Percentiles rank a stretch among this genome's conserved stretches.
Evolutionary conservation across 2,113 vertebrate species (phyloP).

Genomic region (Cricetomys ansorgei): DNA sequence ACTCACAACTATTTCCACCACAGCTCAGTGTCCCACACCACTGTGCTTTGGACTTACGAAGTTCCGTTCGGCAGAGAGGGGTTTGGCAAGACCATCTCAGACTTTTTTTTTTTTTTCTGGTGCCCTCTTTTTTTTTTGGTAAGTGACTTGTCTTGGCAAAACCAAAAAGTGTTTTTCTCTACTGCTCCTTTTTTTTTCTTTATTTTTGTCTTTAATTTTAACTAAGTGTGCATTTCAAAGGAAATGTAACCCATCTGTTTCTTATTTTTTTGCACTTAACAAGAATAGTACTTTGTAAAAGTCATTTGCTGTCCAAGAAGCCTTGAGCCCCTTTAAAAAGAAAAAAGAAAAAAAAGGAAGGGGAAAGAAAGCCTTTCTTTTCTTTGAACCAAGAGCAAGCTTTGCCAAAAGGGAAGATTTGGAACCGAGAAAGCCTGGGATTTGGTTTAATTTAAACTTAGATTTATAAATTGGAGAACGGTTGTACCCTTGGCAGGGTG

Average conservation of each 20-base stretch:
- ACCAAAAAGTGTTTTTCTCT: conserved; percentile 77
- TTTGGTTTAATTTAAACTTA: conserved; percentile 71
- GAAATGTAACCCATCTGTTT: conserved; percentile 81
- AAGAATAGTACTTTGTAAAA: conserved; percentile 79
- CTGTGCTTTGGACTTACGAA: conserved; percentile 68
- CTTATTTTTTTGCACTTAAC: conserved; percentile 75
- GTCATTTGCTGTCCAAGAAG: conserved; percentile 72
- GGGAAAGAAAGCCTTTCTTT: conserved; percentile 51
- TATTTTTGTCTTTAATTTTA: conserved; percentile 78
- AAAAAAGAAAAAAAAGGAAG: background rate
- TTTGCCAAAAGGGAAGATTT: conserved; percentile 63
- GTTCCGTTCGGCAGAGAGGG: conserved; percentile 49
- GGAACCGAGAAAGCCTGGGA: conserved; percentile 55
- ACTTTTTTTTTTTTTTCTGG: conserved; percentile 45
- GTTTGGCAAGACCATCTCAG: conserved; percentile 65
- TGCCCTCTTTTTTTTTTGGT: conserved; percentile 61
- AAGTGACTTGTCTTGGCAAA: conserved; percentile 80
- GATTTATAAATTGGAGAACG: conserved; percentile 59
- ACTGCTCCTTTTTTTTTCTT: conserved; percentile 63
- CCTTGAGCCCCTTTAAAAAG: conserved; percentile 52
- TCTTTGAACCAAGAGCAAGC: conserved; percentile 76
- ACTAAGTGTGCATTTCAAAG: conserved; percentile 79
- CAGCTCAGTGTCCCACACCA: conserved; percentile 44
- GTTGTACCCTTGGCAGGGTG: conserved; percentile 3
- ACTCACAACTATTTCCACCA: conserved; percentile 70